Evolutionary conservation across 2,797 vertebrate species (phyloP).

Genomic region (Macroramphosus scolopax): DNA sequence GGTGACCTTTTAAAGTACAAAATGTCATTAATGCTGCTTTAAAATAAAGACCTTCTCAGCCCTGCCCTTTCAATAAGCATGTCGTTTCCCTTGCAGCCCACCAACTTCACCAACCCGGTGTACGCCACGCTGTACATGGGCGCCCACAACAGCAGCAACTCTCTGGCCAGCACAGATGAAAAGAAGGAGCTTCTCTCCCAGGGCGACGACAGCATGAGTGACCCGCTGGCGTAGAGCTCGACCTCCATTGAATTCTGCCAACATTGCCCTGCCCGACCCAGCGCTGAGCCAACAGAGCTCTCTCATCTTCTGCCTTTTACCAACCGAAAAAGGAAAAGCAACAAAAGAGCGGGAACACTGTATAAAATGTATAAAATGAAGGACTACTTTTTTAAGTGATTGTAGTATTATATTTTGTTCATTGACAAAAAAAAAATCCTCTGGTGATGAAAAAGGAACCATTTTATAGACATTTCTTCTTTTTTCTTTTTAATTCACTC

Average conservation of each 20-base stretch:
- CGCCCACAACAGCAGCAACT: constrained; percentile 92
- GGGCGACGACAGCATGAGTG: constrained; percentile 88
- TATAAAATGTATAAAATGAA: constrained; percentile 91
- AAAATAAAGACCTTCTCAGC: no score
- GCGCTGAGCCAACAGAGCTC: constrained; percentile 58
- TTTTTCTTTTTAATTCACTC: constrained; percentile 68
- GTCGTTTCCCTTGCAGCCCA: constrained; percentile 86
- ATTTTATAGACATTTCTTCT: constrained; percentile 81
- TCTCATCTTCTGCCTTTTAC: constrained; percentile 75
- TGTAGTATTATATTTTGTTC: constrained; percentile 98
- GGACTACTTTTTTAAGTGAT: constrained; percentile 99
- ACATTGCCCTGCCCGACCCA: constrained; percentile 50
- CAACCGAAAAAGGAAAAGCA: constrained; percentile 70
- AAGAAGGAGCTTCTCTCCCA: constrained; percentile 92
- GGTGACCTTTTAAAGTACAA: no score
- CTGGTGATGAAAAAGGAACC: constrained; percentile 73
- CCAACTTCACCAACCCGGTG: constrained; percentile 97
- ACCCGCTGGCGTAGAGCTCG: constrained; percentile 88
- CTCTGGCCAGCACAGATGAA: constrained; percentile 96
- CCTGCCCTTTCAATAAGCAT: no score
- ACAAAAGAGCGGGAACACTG: constrained; percentile 77
- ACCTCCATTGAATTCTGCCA: constrained; percentile 59
- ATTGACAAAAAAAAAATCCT: constrained; percentile 80
- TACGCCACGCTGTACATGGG: constrained; percentile 99
- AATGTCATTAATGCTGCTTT: no score